Conservation (phyloP, 2,113 vertebrate species). For the Pterophyllum scalare region DNA sequence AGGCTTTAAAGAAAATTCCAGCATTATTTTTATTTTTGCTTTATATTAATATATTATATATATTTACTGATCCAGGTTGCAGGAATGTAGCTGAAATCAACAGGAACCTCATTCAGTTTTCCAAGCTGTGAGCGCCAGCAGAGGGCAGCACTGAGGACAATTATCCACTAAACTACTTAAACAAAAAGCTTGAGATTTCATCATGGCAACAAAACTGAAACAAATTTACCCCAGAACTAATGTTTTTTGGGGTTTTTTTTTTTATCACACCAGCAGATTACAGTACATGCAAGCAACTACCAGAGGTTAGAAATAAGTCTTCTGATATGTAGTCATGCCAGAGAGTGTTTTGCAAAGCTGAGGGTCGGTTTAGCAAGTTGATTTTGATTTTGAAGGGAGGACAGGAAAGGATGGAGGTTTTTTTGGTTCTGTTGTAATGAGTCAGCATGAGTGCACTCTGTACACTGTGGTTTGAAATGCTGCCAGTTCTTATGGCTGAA, state of each 20-base stretch:
- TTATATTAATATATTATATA: neutral
- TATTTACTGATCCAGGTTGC: constrained; percentile 78
- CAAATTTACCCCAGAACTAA: neutral
- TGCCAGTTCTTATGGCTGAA: constrained; percentile 45
- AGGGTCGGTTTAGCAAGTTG: constrained; percentile 3
- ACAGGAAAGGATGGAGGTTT: neutral
- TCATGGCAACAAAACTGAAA: neutral
- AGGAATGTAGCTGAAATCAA: constrained; percentile 85
- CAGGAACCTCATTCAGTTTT: constrained; percentile 83
- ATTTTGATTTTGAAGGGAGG: constrained; percentile 26
- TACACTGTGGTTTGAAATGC: constrained; percentile 4
- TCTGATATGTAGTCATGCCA: neutral
- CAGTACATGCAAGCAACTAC: neutral
- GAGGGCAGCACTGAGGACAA: constrained; percentile 31
- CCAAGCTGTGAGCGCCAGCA: constrained; percentile 77
- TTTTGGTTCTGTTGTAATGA: constrained; percentile 13
- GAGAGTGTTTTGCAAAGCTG: neutral
- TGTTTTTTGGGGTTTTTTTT: neutral
- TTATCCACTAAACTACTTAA: neutral
- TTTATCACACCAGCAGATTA: neutral
- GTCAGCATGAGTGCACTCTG: neutral
- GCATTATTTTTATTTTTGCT: neutral
- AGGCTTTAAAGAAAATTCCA: neutral
- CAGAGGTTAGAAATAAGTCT: neutral
- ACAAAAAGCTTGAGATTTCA: neutral